Conservation (phyloP, 2,113 vertebrate genomes). For the Carlito syrichta region DNA sequence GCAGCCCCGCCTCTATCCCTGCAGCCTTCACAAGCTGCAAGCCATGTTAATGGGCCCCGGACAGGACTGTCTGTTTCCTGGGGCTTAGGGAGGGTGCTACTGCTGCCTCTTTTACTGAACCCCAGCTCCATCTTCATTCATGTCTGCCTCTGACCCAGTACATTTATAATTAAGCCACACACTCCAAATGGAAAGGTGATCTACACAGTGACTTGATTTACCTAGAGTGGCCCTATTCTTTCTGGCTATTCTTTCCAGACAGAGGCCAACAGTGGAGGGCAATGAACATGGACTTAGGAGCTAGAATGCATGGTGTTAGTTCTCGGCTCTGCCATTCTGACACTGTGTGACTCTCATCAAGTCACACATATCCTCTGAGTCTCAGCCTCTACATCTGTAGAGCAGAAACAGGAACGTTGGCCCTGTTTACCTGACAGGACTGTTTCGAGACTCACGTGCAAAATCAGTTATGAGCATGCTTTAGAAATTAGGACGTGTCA, state of each 20-base stretch:
- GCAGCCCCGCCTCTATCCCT: not conserved
- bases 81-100: not conserved
- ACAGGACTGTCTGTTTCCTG: not conserved
- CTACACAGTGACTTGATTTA: not conserved
- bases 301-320: not conserved
- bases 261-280: not conserved
- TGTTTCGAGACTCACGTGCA: not conserved
- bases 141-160: not conserved
- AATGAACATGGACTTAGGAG: not conserved
- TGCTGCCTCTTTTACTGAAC: not conserved
- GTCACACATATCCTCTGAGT: not conserved
- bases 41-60: not conserved
- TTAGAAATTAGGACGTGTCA: not conserved
- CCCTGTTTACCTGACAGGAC: rapidly evolving
- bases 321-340: not conserved
- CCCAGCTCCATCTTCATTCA: not conserved
- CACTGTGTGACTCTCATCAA: no score
- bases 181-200: not conserved
- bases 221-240: not conserved
- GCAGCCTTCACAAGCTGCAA: not conserved
- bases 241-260: not conserved
- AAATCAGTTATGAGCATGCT: not conserved
- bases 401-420: not conserved
- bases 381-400: not conserved
- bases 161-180: not conserved